Evolutionary conservation across 1,140 invertebrate genomes (phyloP).

Genomic region (Drosophila pseudoananassae): DNA sequence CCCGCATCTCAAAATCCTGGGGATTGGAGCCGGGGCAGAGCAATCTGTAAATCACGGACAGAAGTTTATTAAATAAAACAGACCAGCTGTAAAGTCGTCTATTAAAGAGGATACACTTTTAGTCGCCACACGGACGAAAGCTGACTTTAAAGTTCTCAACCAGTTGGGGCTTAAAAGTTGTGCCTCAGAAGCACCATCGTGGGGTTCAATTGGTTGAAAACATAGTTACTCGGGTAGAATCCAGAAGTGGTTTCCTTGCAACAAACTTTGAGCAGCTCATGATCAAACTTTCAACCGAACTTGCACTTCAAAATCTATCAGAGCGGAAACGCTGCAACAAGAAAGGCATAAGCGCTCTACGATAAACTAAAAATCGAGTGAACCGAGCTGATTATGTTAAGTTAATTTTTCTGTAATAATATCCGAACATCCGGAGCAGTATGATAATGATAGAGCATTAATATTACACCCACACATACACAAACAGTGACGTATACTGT

Average conservation of each 20-base stretch:
- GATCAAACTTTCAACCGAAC: slow-evolving; percentile 29
- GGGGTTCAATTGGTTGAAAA: slow-evolving; percentile 27
- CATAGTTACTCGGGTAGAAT: slow-evolving; percentile 15
- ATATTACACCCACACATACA: background rate
- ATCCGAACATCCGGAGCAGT: background rate
- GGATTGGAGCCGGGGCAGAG: slow-evolving; percentile 7
- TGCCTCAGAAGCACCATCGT: background rate
- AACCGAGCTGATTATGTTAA: slow-evolving; percentile 2
- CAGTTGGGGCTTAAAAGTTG: slow-evolving; percentile 26
- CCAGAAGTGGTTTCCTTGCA: slow-evolving; percentile 12
- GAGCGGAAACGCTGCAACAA: background rate
- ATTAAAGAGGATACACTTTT: slow-evolving; percentile 19
- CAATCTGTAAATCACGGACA: slow-evolving; percentile 10
- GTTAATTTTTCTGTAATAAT: background rate
- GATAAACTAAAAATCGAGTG: slow-evolving; percentile 5
- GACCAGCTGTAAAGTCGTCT: slow-evolving; percentile 2
- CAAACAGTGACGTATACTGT: background rate
- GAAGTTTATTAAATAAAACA: slow-evolving; percentile 10
- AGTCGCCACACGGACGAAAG: slow-evolving; percentile 7
- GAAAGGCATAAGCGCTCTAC: background rate
- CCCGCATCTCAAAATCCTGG: slow-evolving; percentile 4
- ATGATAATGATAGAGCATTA: background rate
- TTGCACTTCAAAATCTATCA: slow-evolving; percentile 21
- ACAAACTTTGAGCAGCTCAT: slow-evolving; percentile 14
- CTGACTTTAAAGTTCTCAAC: slow-evolving; percentile 21